Percentiles rank a stretch among this genome's conserved stretches.
Conservation (phyloP, 37 sponge, comb jelly and placozoan genomes). For the Chondrosia reniformis region DNA sequence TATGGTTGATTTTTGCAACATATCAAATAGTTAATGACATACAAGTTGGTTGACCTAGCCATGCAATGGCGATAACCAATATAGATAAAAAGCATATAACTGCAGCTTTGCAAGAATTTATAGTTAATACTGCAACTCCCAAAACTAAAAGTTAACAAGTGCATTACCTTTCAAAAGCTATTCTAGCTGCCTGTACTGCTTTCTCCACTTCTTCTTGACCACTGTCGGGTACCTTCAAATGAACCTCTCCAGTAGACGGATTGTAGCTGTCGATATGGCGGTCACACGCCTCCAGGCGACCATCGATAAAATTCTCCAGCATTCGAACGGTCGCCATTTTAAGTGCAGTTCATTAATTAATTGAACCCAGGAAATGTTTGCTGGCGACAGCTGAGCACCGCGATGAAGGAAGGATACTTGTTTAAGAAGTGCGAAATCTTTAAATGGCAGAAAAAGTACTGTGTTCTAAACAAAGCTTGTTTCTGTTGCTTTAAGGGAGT, state of each 20-base stretch:
- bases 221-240: conserved; percentile 74
- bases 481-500: conserved; percentile 11
- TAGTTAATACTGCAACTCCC: too few relatives aligned
- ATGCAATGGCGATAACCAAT: too few relatives aligned
- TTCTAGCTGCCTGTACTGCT: conserved; percentile 71
- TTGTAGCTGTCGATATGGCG: conserved; percentile 82
- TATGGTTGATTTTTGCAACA: too few relatives aligned
- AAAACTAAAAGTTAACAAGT: too few relatives aligned
- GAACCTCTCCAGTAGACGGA: conserved; percentile 78
- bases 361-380: too few relatives aligned
- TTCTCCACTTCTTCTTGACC: conserved; percentile 61
- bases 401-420: conserved; percentile 7
- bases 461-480: conserved; percentile 9
- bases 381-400: background rate
- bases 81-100: too few relatives aligned
- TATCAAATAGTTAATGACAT: too few relatives aligned
- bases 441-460: conserved; percentile 7
- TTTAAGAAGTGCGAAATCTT: conserved; percentile 17
- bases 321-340: conserved; percentile 36
- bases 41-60: too few relatives aligned
- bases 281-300: conserved; percentile 54
- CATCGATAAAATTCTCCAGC: conserved; percentile 77
- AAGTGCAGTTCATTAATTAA: background rate
- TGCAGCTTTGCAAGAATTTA: too few relatives aligned
- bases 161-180: conserved; percentile 68